Evolutionary conservation across 35 echinoderm and acorn worm species (phyloP), one percentile per base, ranked within the genome.

Genomic region (Ptychodera flava): DNA sequence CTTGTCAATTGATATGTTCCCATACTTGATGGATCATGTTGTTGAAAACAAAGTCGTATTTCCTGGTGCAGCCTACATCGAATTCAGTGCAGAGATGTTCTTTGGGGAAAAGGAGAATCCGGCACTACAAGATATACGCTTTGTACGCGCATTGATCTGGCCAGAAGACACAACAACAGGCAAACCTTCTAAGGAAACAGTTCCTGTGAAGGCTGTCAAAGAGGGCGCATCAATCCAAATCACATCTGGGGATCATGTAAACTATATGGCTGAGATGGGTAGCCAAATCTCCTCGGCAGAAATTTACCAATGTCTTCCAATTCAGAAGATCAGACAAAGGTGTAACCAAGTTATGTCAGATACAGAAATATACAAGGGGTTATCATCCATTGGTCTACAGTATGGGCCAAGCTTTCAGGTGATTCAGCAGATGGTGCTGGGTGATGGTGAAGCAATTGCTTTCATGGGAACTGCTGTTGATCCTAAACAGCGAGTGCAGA

Each of bases 381-480:
- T 97, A 76, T 35, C 85, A 31, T 35, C 77, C 0, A 33, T 90
- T 36, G 95, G 95, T 81, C 76, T 83, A 16, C 64, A 93, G 1
- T 82, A 94, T 34, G 92, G 95, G 37, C 45, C 88, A 28, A 85
- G 84, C 16, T 93, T 97, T 35, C 92, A 92, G 78, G 92, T 92
- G 0, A 84, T 92, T 31, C 36, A 89, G 53, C 89, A 93, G 76
- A 90, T 81, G 30, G 36, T 87, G 45, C 31, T 90, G 31, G 95
- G 95, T 33, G 88, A 92, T 38, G 89, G 90, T 12, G 95, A 97
- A 85, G 31, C 81, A 31, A 27, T 97, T 16, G 89, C 38, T 1
- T 86, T 83, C 75, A 81, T 94, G 64, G 28, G 31, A 16, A 32
- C 86, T 30, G 80, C 86, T 78, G 81, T 86, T 85, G 82, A 85